Evolutionary conservation across 2,113 vertebrate species (phyloP).

Genomic region (Thermophis baileyi): DNA sequence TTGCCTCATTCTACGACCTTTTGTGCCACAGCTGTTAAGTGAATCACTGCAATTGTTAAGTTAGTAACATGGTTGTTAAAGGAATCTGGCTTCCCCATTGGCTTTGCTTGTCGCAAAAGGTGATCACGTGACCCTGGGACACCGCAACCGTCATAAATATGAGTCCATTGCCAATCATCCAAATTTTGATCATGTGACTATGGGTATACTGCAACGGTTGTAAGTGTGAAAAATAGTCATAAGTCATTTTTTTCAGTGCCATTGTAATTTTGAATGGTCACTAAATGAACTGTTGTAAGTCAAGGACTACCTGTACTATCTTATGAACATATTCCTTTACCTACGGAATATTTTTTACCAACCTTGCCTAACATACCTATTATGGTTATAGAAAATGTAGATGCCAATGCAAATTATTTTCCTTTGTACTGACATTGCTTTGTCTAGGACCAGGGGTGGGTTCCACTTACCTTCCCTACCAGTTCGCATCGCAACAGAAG

Average conservation of each 20-base stretch:
- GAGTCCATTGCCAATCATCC: background rate
- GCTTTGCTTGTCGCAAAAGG: background rate
- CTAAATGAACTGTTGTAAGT: background rate
- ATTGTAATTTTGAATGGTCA: background rate
- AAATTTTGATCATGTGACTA: background rate
- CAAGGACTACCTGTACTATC: background rate
- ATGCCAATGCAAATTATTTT: background rate
- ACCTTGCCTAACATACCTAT: background rate
- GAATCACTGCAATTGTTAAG: background rate
- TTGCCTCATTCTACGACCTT: background rate
- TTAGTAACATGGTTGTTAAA: background rate
- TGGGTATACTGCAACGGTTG: background rate
- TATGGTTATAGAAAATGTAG: background rate
- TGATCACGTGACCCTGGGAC: background rate
- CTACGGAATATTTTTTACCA: background rate
- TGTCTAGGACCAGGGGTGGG: background rate
- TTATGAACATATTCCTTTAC: background rate
- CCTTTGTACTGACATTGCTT: background rate
- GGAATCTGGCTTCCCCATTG: background rate
- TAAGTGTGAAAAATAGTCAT: background rate
- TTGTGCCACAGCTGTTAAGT: background rate
- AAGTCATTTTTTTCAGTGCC: background rate
- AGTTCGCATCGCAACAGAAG: no score
- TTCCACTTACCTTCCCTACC: no score
- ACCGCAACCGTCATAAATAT: background rate